These are phyloP conservation scores for Lindbergichthys nudifrons DNA, from an alignment of 2,797 vertebrate species.

Conservation along the genomic window DNA sequence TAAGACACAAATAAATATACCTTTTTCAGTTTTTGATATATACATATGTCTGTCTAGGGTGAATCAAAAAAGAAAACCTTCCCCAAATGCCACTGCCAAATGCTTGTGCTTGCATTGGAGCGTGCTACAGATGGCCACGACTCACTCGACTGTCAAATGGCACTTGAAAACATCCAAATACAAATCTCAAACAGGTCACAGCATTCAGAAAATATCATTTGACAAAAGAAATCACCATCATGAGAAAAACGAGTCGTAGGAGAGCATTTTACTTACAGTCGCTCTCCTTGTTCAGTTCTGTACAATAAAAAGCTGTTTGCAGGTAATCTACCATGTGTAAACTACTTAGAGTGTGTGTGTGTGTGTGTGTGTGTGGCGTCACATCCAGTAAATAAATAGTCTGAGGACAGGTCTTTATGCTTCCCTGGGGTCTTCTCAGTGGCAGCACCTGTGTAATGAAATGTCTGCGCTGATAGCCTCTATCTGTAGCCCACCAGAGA, in stretches of 20 bases:
- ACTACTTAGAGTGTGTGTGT: constrained; percentile 43
- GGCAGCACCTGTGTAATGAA: constrained; percentile 67
- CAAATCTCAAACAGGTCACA: constrained; percentile 80
- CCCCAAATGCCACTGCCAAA: constrained; percentile 88
- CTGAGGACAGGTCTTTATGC: constrained; percentile 48
- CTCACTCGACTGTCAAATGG: constrained; percentile 98
- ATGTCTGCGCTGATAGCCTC: constrained; percentile 64
- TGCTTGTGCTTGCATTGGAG: constrained; percentile 96
- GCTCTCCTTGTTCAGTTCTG: constrained; percentile 65
- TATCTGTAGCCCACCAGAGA: constrained; percentile 71
- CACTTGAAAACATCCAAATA: constrained; percentile 91
- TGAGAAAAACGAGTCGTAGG: constrained; percentile 68
- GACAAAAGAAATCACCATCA: constrained; percentile 74
- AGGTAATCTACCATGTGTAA: constrained; percentile 54
- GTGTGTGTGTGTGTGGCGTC: constrained; percentile 37
- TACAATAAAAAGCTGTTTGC: constrained; percentile 72
- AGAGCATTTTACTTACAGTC: constrained; percentile 66
- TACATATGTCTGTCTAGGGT: constrained; percentile 86
- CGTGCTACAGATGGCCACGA: constrained; percentile 94
- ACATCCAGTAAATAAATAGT: constrained; percentile 62
- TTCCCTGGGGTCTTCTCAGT: constrained; percentile 54
- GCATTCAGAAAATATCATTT: constrained; percentile 77
- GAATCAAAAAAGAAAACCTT: constrained; percentile 81
- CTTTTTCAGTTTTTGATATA: constrained; percentile 92
- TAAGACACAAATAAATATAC: constrained; percentile 92